Percentiles rank a stretch among this genome's conserved stretches.
Evolutionary conservation across 2,797 vertebrate genomes (phyloP).

Genomic region (Zonotrichia albicollis): DNA sequence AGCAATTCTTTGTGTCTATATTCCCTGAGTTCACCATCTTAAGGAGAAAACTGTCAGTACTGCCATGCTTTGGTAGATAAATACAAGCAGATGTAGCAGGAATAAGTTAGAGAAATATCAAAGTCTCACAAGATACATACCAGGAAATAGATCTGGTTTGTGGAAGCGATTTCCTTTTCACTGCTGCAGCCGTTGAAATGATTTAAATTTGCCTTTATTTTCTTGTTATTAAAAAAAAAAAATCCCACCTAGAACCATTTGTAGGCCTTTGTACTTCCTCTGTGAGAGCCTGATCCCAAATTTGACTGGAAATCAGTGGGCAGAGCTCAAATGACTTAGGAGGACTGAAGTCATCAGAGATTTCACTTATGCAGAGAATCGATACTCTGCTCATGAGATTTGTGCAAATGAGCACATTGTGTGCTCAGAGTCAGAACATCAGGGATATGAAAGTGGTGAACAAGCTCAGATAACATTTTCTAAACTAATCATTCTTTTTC

Average conservation of each 20-base stretch:
- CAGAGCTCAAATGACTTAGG: not conserved
- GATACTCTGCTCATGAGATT: not conserved
- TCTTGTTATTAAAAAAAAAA: not conserved
- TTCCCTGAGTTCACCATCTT: not conserved
- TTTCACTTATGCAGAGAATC: not conserved
- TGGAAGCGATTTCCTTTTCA: not conserved
- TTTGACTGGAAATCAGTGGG: not conserved
- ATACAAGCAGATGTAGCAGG: not conserved
- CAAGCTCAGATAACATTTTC: not conserved
- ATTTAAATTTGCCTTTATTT: not conserved
- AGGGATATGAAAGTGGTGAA: not conserved
- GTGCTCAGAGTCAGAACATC: not conserved
- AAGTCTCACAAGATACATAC: not conserved
- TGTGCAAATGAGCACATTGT: not conserved
- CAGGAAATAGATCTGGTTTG: not conserved
- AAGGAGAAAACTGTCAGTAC: not conserved
- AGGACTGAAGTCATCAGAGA: not conserved
- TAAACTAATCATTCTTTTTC: not conserved
- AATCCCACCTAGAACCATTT: not conserved
- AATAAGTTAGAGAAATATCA: not conserved
- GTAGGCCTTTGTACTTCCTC: not conserved
- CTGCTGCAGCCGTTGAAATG: not conserved
- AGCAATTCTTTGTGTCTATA: not conserved
- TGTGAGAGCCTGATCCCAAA: not conserved
- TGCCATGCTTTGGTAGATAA: not conserved